Evolutionary conservation across 2,797 vertebrate genomes (phyloP).

Genomic region (Clangula hyemalis): DNA sequence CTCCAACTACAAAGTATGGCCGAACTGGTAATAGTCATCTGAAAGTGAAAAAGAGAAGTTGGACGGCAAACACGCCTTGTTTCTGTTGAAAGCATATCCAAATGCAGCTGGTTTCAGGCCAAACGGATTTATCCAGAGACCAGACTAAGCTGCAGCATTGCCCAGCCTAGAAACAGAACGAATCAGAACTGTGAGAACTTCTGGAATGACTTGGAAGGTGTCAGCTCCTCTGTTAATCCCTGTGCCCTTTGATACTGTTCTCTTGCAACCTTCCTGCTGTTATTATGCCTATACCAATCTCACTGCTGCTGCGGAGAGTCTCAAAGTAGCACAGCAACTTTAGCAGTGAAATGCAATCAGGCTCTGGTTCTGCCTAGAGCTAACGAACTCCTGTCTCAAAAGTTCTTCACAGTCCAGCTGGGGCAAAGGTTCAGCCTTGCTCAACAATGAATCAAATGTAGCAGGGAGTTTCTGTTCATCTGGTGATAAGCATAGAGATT

Average conservation of each 20-base stretch:
- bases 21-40: not conserved
- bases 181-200: not conserved
- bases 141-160: not conserved
- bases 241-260: not conserved
- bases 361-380: not conserved
- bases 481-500: not conserved
- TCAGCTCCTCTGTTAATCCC: accelerated
- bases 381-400: not conserved
- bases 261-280: not conserved
- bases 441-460: not conserved
- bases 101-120: not conserved
- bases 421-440: not conserved
- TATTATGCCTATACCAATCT: not conserved
- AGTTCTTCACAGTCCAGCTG: not conserved
- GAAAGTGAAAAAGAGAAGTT: not conserved
- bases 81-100: not conserved
- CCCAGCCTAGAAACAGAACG: not conserved
- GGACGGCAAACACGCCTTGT: not conserved
- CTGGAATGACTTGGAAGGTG: not conserved
- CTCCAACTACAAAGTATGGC: not conserved
- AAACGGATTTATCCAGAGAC: not conserved
- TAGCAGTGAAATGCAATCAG: not conserved
- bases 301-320: not conserved
- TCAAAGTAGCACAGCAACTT: not conserved
- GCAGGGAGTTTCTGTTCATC: not conserved